Conservation (phyloP, 2,888 invertebrate genomes). For the Bibio marci region DNA sequence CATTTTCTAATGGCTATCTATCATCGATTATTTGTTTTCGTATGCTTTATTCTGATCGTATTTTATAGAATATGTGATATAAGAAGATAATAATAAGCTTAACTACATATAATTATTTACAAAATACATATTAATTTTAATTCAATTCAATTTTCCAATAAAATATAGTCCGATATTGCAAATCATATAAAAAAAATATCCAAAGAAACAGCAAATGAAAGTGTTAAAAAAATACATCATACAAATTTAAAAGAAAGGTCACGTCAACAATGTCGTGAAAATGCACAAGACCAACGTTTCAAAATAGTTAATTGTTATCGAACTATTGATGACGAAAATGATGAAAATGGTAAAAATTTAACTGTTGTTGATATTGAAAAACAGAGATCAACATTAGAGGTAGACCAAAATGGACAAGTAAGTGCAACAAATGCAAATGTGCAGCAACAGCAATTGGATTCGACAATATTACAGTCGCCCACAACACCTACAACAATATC, state of each 20-base stretch:
- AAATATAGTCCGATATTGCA: too few species aligned
- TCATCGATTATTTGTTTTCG: too few species aligned
- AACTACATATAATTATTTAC: too few species aligned
- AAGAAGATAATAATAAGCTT: too few species aligned
- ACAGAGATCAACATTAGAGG: slow-evolving; percentile 13
- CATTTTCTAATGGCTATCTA: too few species aligned
- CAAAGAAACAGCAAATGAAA: slow-evolving; percentile 31
- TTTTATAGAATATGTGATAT: too few species aligned
- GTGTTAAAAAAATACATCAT: slow-evolving; percentile 32
- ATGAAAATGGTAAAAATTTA: slow-evolving; percentile 11
- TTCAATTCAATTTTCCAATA: too few species aligned
- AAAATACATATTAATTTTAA: too few species aligned
- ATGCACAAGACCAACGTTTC: slow-evolving; percentile 34
- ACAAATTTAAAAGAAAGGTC: slow-evolving; percentile 27
- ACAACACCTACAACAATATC: too few species aligned
- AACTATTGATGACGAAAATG: too few species aligned
- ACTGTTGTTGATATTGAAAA: slow-evolving; percentile 43
- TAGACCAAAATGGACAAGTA: slow-evolving; percentile 6
- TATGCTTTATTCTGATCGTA: too few species aligned
- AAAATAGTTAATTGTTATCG: slow-evolving; percentile 41
- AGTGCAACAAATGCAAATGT: too few species aligned
- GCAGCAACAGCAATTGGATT: slow-evolving; percentile 11
- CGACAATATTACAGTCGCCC: slow-evolving; percentile 13
- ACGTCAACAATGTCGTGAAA: slow-evolving; percentile 29
- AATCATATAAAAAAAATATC: slow-evolving; percentile 18